Percentiles rank a stretch among this genome's conserved stretches.
phyloP scores from a whole-genome alignment of 2,797 vertebrate species.

The Gymnothorax reevesii region DNA sequence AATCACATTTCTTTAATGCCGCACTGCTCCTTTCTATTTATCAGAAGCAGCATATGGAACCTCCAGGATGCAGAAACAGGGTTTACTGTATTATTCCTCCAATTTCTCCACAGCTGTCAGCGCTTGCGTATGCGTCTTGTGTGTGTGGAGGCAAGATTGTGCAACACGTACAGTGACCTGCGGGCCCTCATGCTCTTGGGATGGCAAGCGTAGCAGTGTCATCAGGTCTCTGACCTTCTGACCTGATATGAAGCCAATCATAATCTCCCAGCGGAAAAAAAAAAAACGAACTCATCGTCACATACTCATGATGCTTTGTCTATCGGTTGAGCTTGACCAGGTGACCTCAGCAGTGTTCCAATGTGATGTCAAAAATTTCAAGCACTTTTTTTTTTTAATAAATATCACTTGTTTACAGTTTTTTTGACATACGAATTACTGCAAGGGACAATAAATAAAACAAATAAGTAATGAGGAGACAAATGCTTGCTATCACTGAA shows the following conservation, averaged over 20 bases:
- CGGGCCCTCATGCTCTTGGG: not conserved
- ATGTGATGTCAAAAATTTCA: not conserved
- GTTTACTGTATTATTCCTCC: not conserved
- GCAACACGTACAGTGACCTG: not conserved
- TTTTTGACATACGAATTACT: not conserved
- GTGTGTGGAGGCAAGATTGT: not conserved
- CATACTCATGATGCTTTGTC: not conserved
- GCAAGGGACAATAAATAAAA: not conserved
- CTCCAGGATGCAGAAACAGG: not conserved
- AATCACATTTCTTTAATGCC: not conserved
- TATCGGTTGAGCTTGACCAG: not conserved
- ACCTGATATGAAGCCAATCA: conserved; percentile 25
- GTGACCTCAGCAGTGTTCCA: not conserved
- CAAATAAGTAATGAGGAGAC: not conserved
- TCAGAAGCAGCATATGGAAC: not conserved
- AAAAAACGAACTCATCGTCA: not conserved
- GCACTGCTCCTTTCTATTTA: not conserved
- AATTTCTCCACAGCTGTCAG: not conserved
- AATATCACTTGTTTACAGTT: no score
- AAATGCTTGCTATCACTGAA: not conserved
- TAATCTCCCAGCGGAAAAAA: not conserved
- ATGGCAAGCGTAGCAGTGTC: conserved; percentile 19
- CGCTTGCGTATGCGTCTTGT: not conserved
- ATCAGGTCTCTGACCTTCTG: conserved; percentile 35
- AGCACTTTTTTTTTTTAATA: not conserved